Evolutionary conservation across 2,888 invertebrate species (phyloP), one percentile per base, ranked within the genome.

Genomic region (Drosophila paramelanica): DNA sequence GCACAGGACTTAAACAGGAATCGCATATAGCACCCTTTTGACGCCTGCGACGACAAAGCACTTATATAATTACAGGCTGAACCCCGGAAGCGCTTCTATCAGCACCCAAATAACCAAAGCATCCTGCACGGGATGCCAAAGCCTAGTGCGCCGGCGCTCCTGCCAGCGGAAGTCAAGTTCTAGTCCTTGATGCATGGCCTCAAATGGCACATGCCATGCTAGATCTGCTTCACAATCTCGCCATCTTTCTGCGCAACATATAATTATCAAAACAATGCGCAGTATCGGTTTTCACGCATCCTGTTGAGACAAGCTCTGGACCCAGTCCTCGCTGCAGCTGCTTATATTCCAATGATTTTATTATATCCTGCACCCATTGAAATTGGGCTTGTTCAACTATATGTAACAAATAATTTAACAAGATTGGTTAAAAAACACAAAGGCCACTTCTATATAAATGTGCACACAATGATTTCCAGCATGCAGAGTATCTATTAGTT

Each of bases 21-120:
- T 51, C 65, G 41, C 49, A 66, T 68, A 64, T 65, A 69, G 75
- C 81, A 87, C 87, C 81, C 87, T 81, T 81, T 81, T 68, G 56
- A 72, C 58, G 67, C 64, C 51, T 56, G 65, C 52, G 62, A 61
- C 62, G 58, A 51, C 61, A 65, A 56, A 67, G 71, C 78, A 72
- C 72, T 89, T 87, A 88, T 87, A 81, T 89, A 89, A 88, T 88
- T 89, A 89, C 79, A 85, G 73, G 72, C 64, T 62, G 68, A 45
- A 58, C 59, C 72, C 87, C 91, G 90, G 90, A 90, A 89, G 81
- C 85, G 78, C 88, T 89, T 90, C 90, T 81, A 84, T 57, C 72
- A 70, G 88, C 89, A 88, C 86, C 88, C 86, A 83, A 61, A 57
- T 49, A 67, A 60, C 50, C 53, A 36, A 49, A 58, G 55, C 50